Conservation (phyloP, 2,797 vertebrate genomes). For the Neoniphon sammara region DNA sequence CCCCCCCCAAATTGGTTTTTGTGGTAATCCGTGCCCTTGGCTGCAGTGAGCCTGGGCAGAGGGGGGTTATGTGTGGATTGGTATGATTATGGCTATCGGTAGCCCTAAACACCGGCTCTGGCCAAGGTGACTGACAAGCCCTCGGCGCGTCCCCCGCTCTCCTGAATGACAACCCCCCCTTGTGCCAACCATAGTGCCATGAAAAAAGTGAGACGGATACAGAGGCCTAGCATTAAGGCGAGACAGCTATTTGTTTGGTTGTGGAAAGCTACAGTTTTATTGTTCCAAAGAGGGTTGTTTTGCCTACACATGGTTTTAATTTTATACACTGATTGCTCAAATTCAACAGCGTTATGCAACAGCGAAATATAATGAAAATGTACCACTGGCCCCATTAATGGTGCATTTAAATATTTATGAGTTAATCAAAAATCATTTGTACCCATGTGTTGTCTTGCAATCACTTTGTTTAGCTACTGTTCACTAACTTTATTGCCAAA, state of each 20-base stretch:
- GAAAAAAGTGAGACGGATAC: constrained; percentile 11
- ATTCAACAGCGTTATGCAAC: no score
- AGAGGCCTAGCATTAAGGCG: constrained; percentile 22
- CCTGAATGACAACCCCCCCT: constrained; percentile 16
- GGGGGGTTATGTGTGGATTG: constrained; percentile 50
- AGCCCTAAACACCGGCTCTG: constrained; percentile 60
- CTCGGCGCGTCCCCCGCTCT: constrained; percentile 24
- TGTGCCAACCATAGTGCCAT: background rate
- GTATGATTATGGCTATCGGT: constrained; percentile 69
- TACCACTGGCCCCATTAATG: no score
- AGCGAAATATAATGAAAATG: no score
- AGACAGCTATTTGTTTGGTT: constrained; percentile 18
- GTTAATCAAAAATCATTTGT: no score
- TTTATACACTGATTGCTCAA: no score
- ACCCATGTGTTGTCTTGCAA: no score
- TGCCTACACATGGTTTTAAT: no score
- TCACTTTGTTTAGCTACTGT: no score
- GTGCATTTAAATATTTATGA: no score
- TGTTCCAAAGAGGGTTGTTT: background rate
- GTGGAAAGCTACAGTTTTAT: background rate
- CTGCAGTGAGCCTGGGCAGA: constrained; percentile 32
- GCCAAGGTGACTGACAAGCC: constrained; percentile 65
- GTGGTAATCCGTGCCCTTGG: constrained; percentile 61
- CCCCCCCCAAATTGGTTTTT: constrained; percentile 58
- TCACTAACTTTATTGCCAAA: no score